Evolutionary conservation across 1,140 invertebrate species (phyloP), one percentile per base, ranked within the genome.

Genomic region (Papilio helenus): DNA sequence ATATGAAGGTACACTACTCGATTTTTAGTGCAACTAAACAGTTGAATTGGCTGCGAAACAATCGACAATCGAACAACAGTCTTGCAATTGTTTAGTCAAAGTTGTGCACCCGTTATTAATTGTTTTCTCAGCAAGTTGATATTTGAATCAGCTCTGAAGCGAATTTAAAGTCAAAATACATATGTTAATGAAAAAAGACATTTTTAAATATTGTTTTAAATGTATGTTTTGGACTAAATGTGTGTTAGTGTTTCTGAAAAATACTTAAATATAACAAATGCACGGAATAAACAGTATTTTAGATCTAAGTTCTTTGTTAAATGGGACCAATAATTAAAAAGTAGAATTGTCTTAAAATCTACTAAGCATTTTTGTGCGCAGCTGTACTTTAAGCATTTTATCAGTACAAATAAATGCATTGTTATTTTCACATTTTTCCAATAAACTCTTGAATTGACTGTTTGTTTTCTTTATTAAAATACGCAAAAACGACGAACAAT

Each of bases 401-500:
- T 68, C 16, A 29, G 61, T 68, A 68, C 61, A 68, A 61, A 26
- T 61, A 12, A 61, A 29, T 68, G 14, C 61, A 68, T 68, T 68
- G 61, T 68, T 68, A 68, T 68, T 68, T 68, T 68, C 61, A 68
- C 61, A 68, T 29, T 68, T 68, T 68, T 14, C 26, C 12, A 68
- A 68, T 68, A 68, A 68, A 68, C 4, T 29, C 26, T 68, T 68
- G 26, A 68, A 68, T 16, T 68, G 61, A 29, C 23, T 68, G 14
- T 68, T 68, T 68, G 34, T 29, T 29, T 29, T 34, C 20, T 20
- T 61, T 58, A 26, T n/a, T 61, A 49, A 49, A 5, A 18, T 49
- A 49, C 46, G 14, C 14, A 49, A 49, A 49, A 10, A 49, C 44
- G 7, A 46, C 14, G 44, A 46, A 46, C 16, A 16, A 14, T 46